Evolutionary conservation across 2,888 invertebrate species (phyloP).

Genomic region (Aethes cnicana): DNA sequence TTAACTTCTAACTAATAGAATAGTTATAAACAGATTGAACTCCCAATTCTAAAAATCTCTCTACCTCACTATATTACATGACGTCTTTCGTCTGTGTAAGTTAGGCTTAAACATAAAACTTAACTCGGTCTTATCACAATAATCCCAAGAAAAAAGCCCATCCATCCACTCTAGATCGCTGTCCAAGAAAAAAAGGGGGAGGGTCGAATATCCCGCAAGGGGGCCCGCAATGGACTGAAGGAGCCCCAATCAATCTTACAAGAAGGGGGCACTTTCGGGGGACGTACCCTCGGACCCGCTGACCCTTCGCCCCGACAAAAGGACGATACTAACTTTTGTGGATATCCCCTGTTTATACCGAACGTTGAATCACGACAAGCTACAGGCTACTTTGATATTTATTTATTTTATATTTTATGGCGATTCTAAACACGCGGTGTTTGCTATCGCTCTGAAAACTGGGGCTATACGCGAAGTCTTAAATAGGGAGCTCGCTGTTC

Average conservation of each 20-base stretch:
- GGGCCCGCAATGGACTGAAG: slow-evolving; percentile 81
- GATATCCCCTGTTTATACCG: slow-evolving; percentile 11
- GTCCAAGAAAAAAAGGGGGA: slow-evolving; percentile 72
- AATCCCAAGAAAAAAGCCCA: slow-evolving; percentile 38
- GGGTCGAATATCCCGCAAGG: slow-evolving; percentile 76
- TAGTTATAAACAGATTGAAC: too few relatives aligned
- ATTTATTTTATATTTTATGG: neutral
- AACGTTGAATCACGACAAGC: neutral
- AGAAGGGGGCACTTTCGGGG: slow-evolving; percentile 64
- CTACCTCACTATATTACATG: too few relatives aligned
- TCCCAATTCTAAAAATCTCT: too few relatives aligned
- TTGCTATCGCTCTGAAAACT: too few relatives aligned
- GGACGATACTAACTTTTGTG: slow-evolving; percentile 29
- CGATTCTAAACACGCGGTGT: too few relatives aligned
- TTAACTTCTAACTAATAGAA: too few relatives aligned
- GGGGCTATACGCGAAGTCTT: too few relatives aligned
- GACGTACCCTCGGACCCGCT: slow-evolving; percentile 69
- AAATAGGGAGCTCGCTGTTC: too few relatives aligned
- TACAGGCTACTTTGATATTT: neutral
- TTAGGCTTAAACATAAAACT: slow-evolving; percentile 3
- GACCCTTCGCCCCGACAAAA: slow-evolving; percentile 65
- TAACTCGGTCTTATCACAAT: neutral
- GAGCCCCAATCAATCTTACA: slow-evolving; percentile 84
- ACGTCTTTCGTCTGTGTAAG: too few relatives aligned
- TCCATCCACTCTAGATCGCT: slow-evolving; percentile 60